Evolutionary conservation across 53 echinoderm and acorn worm species (phyloP).

Genomic region (Mesocentrotus franciscanus): DNA sequence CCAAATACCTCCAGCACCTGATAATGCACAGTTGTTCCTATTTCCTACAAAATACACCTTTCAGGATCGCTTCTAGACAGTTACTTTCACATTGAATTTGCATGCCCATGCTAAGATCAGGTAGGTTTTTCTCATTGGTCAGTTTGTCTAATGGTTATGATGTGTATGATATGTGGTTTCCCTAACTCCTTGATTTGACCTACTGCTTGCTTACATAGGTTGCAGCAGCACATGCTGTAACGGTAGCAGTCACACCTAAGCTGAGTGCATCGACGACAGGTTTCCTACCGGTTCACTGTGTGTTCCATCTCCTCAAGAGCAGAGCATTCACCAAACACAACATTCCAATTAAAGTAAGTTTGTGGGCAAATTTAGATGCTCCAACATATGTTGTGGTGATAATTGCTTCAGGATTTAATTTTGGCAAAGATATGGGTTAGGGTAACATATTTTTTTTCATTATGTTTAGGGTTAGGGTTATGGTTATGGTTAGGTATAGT

Average conservation of each 20-base stretch:
- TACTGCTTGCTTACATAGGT: slow-evolving; percentile 66
- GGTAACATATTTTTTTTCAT: too few relatives aligned
- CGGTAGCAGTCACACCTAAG: slow-evolving; percentile 91
- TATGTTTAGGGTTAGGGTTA: too few relatives aligned
- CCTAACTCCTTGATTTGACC: neutral
- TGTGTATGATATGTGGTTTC: neutral
- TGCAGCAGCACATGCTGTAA: slow-evolving; percentile 99
- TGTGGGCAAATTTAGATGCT: neutral
- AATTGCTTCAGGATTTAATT: neutral
- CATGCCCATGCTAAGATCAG: too few relatives aligned
- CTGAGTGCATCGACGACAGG: slow-evolving; percentile 86
- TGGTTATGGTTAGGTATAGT: too few relatives aligned
- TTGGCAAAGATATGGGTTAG: neutral
- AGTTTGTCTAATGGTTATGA: neutral
- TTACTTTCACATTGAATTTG: too few relatives aligned
- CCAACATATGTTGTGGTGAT: neutral
- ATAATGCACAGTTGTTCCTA: too few relatives aligned
- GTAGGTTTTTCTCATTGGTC: too few relatives aligned
- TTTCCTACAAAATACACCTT: too few relatives aligned
- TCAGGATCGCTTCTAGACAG: too few relatives aligned
- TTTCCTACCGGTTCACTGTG: slow-evolving; percentile 96
- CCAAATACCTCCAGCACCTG: too few relatives aligned
- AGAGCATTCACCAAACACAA: slow-evolving; percentile 96
- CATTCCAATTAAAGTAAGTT: slow-evolving; percentile 91
- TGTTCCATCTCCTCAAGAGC: slow-evolving; percentile 95